These are phyloP conservation scores for Sorex fumeus DNA, from an alignment of 2,113 vertebrate genomes.

Conservation along the genomic window DNA sequence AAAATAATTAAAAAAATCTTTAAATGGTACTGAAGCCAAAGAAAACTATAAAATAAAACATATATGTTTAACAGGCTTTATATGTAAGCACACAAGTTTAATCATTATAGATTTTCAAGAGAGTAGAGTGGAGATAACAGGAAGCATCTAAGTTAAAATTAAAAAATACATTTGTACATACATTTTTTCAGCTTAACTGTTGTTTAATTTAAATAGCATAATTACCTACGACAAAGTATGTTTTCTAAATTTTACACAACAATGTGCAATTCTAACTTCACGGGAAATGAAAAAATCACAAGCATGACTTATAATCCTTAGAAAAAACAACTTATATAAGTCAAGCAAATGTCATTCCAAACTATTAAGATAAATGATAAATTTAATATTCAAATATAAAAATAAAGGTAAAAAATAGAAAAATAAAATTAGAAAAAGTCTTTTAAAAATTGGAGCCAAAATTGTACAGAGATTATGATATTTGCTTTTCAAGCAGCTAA, in stretches of 20 bases:
- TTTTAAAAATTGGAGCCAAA: neutral
- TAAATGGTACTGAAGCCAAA: neutral
- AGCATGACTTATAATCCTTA: no score
- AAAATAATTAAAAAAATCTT: neutral
- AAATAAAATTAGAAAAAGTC: no score
- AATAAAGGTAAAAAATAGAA: no score
- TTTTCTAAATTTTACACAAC: neutral
- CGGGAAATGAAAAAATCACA: neutral
- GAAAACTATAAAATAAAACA: no score
- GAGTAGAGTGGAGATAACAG: neutral
- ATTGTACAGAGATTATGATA: neutral
- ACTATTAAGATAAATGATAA: neutral
- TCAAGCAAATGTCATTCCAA: neutral
- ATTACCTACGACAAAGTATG: no score
- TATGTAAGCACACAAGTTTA: neutral
- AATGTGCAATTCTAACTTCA: neutral
- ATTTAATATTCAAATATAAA: no score
- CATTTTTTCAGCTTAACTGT: neutral
- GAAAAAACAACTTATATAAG: neutral
- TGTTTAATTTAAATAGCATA: no score
- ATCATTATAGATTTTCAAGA: neutral
- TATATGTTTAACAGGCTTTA: neutral
- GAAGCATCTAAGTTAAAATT: neutral
- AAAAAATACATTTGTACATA: neutral
- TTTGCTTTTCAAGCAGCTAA: no score